Evolutionary conservation across 2,797 vertebrate genomes (phyloP), one percentile per base, ranked within the genome.

Genomic region (Anolis apletophallus): DNA sequence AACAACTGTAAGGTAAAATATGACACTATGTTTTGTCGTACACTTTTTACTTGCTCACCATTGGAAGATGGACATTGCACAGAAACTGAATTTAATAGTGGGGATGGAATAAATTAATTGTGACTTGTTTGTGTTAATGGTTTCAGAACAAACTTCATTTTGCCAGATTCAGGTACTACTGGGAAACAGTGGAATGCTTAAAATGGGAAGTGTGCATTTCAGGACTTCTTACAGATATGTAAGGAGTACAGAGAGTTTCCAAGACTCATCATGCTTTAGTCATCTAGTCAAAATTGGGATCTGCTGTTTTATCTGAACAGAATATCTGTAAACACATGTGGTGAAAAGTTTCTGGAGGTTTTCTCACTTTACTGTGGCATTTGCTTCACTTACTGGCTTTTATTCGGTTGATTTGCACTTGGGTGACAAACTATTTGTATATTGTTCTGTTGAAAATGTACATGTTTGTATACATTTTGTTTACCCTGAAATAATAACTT

Each of bases 331-430:
- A 29, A 59, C 46, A 71, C 13, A 4, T 29, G 29, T 59, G 36
- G 13, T 71, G 52, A 32, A 69, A 36, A 68, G 61, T 72, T 72
- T 67, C 29, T 36, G 21, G 32, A 12, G 21, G 26, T 36, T 79
- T 87, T 84, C 75, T 87, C 81, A 80, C 68, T 83, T 87, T 74
- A 46, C 76, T 64, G 50, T 73, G 29, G 23, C 50, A 83, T 80
- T 46, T 80, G n/a, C 54, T 80, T 76, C 50, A 77, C 46, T 84
- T 13, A n/a, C 59, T 64, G 26, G 29, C 12, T 55, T 34, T 64
- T 29, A 52, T 84, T 87, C 75, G 78, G 4, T 78, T 55, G 32
- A n/a, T 52, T 64, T 85, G 67, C 86, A 87, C 55, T 54, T 74
- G 86, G 68, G 68, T 80, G 55, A 74, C 26, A 54, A 57, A 76